Percentiles rank a stretch among this genome's conserved stretches.
These are phyloP conservation scores for Lasius fuliginosus DNA, from an alignment of 2,888 invertebrate species.

Conservation along the genomic window DNA sequence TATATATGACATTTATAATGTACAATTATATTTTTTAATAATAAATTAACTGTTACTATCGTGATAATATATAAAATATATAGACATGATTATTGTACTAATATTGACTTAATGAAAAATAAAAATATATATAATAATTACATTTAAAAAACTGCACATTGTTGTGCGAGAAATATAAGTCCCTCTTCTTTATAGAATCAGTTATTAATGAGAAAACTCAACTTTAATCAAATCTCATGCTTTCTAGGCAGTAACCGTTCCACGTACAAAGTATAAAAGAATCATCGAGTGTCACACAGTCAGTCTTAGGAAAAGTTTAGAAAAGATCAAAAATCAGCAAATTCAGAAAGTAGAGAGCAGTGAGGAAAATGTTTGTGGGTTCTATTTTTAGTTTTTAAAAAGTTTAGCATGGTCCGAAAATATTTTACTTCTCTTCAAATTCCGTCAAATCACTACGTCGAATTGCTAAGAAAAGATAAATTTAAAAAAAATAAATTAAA, in stretches of 20 bases:
- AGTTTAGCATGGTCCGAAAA: background rate
- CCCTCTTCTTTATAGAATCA: background rate
- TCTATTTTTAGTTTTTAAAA: conserved; percentile 16
- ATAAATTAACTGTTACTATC: background rate
- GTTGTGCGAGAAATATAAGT: background rate
- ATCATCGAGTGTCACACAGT: background rate
- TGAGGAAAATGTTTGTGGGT: background rate
- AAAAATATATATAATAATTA: no score
- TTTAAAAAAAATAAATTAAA: background rate
- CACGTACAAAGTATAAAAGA: background rate
- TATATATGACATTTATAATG: background rate
- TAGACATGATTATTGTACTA: background rate
- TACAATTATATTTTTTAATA: background rate
- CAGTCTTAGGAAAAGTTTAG: conserved; percentile 11
- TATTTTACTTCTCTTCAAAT: conserved; percentile 28
- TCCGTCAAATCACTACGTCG: background rate
- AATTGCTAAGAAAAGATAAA: background rate
- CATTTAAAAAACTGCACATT: background rate
- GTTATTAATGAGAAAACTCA: background rate
- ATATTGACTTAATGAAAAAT: background rate
- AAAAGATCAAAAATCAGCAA: conserved; percentile 16
- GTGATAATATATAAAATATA: background rate
- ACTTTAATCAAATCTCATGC: background rate
- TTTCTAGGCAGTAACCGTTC: background rate
- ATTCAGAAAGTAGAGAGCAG: background rate